Conservation (phyloP, 2,888 invertebrate species). For the Sylvicola fuscatus region DNA sequence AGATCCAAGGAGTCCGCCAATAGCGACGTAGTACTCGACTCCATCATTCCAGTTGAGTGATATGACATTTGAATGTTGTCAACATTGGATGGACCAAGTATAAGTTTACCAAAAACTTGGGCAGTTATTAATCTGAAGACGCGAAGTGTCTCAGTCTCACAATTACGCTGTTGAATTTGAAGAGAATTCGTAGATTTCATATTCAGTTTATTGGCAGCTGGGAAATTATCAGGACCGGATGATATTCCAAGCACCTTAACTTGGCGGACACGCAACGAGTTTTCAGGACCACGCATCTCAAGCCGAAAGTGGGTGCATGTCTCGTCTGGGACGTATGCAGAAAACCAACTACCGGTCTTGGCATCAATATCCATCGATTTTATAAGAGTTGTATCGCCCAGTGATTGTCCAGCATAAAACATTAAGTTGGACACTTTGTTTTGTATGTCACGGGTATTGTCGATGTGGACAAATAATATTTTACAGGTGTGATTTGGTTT, state of each 20-base stretch:
- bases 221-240: constrained; percentile 10
- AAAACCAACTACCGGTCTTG: constrained; percentile 77
- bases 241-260: constrained; percentile 45
- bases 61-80: constrained; percentile 10
- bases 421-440: constrained; percentile 72
- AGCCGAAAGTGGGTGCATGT: constrained; percentile 46
- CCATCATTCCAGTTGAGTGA: constrained; percentile 15
- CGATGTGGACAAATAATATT: constrained; percentile 68
- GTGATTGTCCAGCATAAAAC: constrained; percentile 65
- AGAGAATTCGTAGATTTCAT: constrained; percentile 19
- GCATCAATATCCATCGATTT: constrained; percentile 70
- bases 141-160: constrained; percentile 77
- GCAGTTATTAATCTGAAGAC: constrained; percentile 84
- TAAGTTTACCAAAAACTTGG: constrained; percentile 77
- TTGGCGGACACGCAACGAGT: constrained; percentile 75
- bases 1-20: constrained; percentile 42
- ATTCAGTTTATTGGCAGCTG: constrained; percentile 13
- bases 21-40: constrained; percentile 17
- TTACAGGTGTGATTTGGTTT: constrained; percentile 27
- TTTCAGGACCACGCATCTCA: constrained; percentile 80
- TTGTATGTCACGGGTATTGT: constrained; percentile 87
- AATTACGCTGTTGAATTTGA: constrained; percentile 60
- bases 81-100: constrained; percentile 26
- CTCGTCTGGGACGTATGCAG: constrained; percentile 46
- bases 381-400: constrained; percentile 62